These are phyloP conservation scores for Sebastes schlegelii DNA, from an alignment of 2,113 vertebrate species.

Conservation along the genomic window DNA sequence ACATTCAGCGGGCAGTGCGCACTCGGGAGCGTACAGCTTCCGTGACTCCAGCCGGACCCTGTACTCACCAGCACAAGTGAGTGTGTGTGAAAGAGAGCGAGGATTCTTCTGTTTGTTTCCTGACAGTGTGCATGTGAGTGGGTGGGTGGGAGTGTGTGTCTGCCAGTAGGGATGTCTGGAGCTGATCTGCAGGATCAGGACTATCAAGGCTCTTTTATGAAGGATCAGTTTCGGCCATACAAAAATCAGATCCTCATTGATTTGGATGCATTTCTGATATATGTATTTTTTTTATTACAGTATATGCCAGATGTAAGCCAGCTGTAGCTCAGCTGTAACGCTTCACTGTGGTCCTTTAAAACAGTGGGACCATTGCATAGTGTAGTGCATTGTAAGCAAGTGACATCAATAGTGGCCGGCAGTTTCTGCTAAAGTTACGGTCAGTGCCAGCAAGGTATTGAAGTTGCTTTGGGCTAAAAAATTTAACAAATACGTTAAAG, in stretches of 20 bases:
- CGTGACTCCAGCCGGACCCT: conserved; percentile 78
- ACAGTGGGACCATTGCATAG: neutral
- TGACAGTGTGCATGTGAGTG: conserved; percentile 15
- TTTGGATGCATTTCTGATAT: neutral
- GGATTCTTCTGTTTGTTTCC: neutral
- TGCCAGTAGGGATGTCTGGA: conserved; percentile 2
- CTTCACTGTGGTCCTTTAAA: neutral
- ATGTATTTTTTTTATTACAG: neutral
- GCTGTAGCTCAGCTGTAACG: neutral
- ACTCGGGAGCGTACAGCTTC: conserved; percentile 59
- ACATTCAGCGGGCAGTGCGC: conserved; percentile 46
- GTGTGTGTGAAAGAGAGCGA: conserved; percentile 22
- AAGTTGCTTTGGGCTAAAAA: neutral
- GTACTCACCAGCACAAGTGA: conserved; percentile 95
- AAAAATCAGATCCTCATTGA: neutral
- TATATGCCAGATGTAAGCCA: neutral
- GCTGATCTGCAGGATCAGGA: no score
- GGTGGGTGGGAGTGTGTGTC: neutral
- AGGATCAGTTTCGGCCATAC: neutral
- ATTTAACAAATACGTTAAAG: neutral
- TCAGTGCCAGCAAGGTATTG: no score
- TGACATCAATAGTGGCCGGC: neutral
- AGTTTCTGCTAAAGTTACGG: neutral
- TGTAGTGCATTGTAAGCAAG: neutral
- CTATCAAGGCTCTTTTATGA: neutral